phyloP scores from a whole-genome alignment of 1,140 invertebrate species.

The Mamestra configurata region DNA sequence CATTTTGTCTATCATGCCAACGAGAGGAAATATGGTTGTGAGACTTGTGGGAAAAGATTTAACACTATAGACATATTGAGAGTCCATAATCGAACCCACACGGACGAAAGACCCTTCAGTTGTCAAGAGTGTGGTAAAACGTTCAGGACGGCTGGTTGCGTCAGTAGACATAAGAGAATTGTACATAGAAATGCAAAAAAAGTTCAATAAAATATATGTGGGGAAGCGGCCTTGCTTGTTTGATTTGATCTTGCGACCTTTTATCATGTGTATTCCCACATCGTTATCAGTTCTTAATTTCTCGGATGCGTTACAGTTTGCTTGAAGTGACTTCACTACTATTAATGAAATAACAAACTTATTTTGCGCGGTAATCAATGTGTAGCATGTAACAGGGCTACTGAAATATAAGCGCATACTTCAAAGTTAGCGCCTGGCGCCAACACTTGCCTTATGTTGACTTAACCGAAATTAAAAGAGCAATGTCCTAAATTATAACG shows the following conservation, averaged over 20 bases:
- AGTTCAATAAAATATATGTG: constrained; percentile 60
- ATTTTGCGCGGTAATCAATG: neutral
- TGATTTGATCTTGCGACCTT: constrained; percentile 60
- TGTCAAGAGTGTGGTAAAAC: constrained; percentile 89
- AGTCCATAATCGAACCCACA: constrained; percentile 93
- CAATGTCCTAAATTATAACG: constrained; percentile 71
- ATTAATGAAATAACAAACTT: too few relatives aligned
- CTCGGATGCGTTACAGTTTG: constrained; percentile 3
- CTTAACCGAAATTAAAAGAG: constrained; percentile 79
- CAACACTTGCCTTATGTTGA: constrained; percentile 67
- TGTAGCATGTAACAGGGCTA: constrained; percentile 11
- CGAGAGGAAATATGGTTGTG: constrained; percentile 85
- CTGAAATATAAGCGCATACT: constrained; percentile 9
- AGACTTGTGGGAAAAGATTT: constrained; percentile 88
- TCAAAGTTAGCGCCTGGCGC: constrained; percentile 57
- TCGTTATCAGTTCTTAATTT: constrained; percentile 42
- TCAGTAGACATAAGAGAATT: constrained; percentile 82
- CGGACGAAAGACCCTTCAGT: constrained; percentile 90
- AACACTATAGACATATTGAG: constrained; percentile 89
- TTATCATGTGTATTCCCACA: constrained; percentile 38
- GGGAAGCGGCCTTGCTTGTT: constrained; percentile 62
- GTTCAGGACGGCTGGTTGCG: constrained; percentile 84
- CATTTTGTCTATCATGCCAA: constrained; percentile 85
- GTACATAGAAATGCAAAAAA: constrained; percentile 72
- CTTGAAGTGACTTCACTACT: neutral